A percentile compares a stretch with the other conserved stretches of the same genome.
Conservation (phyloP, 2,797 vertebrate species). For the Halcyon smyrnensis region DNA sequence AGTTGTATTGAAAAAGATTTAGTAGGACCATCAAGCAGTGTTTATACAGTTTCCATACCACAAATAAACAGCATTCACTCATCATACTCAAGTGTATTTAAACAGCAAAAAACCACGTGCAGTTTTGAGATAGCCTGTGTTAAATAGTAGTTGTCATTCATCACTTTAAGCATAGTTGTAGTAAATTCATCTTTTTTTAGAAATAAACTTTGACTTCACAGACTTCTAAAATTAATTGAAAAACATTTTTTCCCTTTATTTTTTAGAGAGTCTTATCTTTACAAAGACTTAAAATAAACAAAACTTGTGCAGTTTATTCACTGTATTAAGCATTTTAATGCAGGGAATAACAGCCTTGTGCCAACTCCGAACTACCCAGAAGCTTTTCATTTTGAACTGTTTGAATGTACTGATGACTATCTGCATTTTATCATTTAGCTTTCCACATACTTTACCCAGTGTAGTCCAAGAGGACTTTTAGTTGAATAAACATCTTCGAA, state of each 20-base stretch:
- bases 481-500: neutral
- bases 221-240: neutral
- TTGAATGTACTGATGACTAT: neutral
- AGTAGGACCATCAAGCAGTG: neutral
- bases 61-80: neutral
- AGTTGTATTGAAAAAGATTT: neutral
- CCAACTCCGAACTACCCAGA: neutral
- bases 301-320: rapidly evolving
- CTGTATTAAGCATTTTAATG: neutral
- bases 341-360: neutral
- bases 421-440: neutral
- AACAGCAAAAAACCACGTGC: neutral
- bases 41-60: neutral
- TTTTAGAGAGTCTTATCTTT: neutral
- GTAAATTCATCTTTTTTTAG: neutral
- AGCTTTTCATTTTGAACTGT: neutral
- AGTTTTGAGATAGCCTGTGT: neutral
- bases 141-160: neutral
- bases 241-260: neutral
- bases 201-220: neutral
- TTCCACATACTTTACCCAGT: neutral
- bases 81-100: neutral
- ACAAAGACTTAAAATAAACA: neutral
- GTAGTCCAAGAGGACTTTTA: neutral
- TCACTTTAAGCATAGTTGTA: neutral